Evolutionary conservation across 2,888 invertebrate species (phyloP).

Genomic region (Sinopyrophorus schimmeli): DNA sequence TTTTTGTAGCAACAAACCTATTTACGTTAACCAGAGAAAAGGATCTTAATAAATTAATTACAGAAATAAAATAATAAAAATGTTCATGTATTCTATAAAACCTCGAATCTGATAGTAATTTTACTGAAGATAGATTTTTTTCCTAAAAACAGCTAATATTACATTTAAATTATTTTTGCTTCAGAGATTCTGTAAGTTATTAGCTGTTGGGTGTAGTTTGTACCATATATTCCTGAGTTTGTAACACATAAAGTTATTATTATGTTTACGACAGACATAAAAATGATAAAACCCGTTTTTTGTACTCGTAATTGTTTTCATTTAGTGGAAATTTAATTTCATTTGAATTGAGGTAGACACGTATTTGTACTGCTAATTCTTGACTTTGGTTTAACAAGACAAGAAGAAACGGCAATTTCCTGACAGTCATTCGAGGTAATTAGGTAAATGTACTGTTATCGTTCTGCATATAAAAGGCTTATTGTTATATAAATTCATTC

Average conservation of each 20-base stretch:
- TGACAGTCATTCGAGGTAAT: slow-evolving; percentile 30
- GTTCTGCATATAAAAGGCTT: slow-evolving; percentile 12
- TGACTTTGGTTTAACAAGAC: slow-evolving; percentile 33
- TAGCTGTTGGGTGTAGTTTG: slow-evolving; percentile 26
- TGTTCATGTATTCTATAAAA: no score
- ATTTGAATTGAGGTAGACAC: slow-evolving; percentile 34
- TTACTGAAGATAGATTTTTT: slow-evolving; percentile 13
- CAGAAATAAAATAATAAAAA: no score
- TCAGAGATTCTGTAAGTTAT: slow-evolving; percentile 29
- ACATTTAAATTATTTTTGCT: slow-evolving; percentile 23
- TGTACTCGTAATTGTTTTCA: slow-evolving; percentile 25
- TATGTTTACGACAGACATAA: slow-evolving; percentile 19
- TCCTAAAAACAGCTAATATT: slow-evolving; percentile 24
- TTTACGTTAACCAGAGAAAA: no score
- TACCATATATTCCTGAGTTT: slow-evolving; percentile 33
- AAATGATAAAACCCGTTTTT: slow-evolving; percentile 24
- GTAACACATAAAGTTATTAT: slow-evolving; percentile 23
- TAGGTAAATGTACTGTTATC: slow-evolving; percentile 15
- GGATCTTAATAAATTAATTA: no score
- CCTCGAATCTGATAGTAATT: slow-evolving; percentile 16
- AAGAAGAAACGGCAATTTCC: slow-evolving; percentile 23
- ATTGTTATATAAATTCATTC: slow-evolving; percentile 20
- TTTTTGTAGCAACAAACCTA: no score
- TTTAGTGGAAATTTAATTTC: slow-evolving; percentile 24
- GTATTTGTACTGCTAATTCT: slow-evolving; percentile 30